phyloP scores from a whole-genome alignment of 2,888 invertebrate species.

The Dynastes tityus region DNA sequence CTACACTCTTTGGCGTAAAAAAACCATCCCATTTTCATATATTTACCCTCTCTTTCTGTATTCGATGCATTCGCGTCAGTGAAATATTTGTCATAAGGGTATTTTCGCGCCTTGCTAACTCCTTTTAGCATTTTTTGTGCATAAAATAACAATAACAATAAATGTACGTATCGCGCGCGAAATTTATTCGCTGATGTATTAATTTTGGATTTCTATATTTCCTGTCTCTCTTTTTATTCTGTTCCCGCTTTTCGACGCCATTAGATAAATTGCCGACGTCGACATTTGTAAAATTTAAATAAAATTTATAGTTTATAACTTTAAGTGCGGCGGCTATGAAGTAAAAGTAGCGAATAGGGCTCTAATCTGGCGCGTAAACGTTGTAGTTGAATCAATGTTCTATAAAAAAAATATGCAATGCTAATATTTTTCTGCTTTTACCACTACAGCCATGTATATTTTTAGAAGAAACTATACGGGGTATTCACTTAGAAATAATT shows the following conservation, averaged over 20 bases:
- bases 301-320: constrained; percentile 31
- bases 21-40: constrained; percentile 69
- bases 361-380: too few species aligned
- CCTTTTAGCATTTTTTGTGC: constrained; percentile 51
- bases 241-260: constrained; percentile 24
- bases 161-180: constrained; percentile 36
- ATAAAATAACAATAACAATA: constrained; percentile 48
- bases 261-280: constrained; percentile 7
- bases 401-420: too few species aligned
- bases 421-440: too few species aligned
- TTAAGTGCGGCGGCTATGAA: not conserved
- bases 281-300: constrained; percentile 35
- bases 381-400: too few species aligned
- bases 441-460: too few species aligned
- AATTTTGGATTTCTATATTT: constrained; percentile 41
- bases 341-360: not conserved
- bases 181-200: constrained; percentile 41
- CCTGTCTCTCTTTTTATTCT: not conserved
- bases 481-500: too few species aligned
- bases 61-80: constrained; percentile 64
- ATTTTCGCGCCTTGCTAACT: constrained; percentile 57
- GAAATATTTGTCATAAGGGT: constrained; percentile 61
- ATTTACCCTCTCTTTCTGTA: constrained; percentile 63
- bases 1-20: constrained; percentile 67
- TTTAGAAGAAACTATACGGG: too few species aligned